These are phyloP conservation scores for Epinephelus coioides DNA, from an alignment of 2,797 vertebrate species.

Conservation along the genomic window DNA sequence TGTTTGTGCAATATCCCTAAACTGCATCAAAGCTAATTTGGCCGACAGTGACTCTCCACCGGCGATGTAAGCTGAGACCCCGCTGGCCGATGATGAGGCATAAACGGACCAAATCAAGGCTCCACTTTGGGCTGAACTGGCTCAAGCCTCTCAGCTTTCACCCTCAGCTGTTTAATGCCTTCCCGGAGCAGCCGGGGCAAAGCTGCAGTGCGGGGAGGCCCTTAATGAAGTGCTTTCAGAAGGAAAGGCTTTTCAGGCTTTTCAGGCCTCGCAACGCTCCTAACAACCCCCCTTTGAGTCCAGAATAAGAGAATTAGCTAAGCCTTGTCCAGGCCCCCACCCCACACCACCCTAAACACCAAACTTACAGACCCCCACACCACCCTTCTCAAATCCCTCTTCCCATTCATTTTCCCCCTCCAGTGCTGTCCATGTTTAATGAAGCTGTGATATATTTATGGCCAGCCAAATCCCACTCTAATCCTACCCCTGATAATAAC, in stretches of 20 bases:
- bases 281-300: conserved; percentile 49
- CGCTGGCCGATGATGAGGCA: conserved; percentile 77
- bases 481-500: conserved; percentile 85
- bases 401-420: conserved; percentile 56
- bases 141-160: conserved; percentile 66
- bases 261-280: conserved; percentile 53
- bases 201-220: conserved; percentile 48
- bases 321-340: conserved; percentile 53
- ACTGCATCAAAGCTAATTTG: conserved; percentile 79
- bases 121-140: conserved; percentile 71
- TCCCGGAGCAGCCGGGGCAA: conserved; percentile 52
- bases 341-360: conserved; percentile 47
- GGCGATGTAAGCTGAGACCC: conserved; percentile 72
- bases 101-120: conserved; percentile 80
- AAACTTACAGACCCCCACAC: conserved; percentile 38
- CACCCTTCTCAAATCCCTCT: conserved; percentile 40
- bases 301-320: conserved; percentile 71
- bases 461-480: conserved; percentile 82
- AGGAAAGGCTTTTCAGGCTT: conserved; percentile 78
- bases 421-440: conserved; percentile 75
- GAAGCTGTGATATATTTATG: conserved; percentile 86
- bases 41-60: conserved; percentile 56
- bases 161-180: conserved; percentile 81
- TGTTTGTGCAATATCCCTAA: conserved; percentile 79
- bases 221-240: conserved; percentile 85